Base-by-base conservation (phyloP, 2,797 vertebrate genomes). In the Trachops cirrhosus region DNA sequence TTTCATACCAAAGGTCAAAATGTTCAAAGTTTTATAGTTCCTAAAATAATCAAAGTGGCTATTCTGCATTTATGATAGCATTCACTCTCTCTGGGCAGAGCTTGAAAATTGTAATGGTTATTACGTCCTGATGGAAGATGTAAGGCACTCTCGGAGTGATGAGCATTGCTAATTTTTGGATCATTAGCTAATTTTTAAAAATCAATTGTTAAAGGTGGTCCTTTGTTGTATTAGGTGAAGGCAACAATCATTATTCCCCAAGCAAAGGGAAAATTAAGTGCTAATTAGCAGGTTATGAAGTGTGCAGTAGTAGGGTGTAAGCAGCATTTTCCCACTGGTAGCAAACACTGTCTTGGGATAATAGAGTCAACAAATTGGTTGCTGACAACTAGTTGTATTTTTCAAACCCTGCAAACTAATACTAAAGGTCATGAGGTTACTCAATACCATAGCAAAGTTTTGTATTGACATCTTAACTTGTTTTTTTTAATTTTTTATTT, bases 261-360 rank as follows among this genome's bases (percentile, higher is more conserved):
- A 85, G 54, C 74, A 88, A 90, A 93, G 74, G 52, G 83, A 52
- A 88, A 94, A 89, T 95, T 88, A 92, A 93, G 78, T 93, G 46
- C 89, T 95, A 95, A 95, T 96, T 95, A 95, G 59, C 52, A 89
- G 46, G 37, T 80, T 95, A 89, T 93, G 52, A 90, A 80, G 71
- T 95, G 52, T 95, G 48, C 59, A 96, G 3, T 62, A 46, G 41
- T 57, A 64, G 50, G 96, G 29, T 21, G n/a, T 77, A 88, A 85
- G 37, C 24, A 92, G 12, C 78, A n/a, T 89, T 94, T 97, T 92
- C 92, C 24, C 64, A 48, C 6, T 57, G 74, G 29, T 80, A 77
- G 46, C 62, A 92, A 94, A 73, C 82, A 70, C n/a, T 91, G 15
- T 79, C 46, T 85, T 34, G 86, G 48, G 54, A 77, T 11, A 75